Base-by-base conservation (phyloP, 2,797 vertebrate species). In the Anguilla obscura region DNA sequence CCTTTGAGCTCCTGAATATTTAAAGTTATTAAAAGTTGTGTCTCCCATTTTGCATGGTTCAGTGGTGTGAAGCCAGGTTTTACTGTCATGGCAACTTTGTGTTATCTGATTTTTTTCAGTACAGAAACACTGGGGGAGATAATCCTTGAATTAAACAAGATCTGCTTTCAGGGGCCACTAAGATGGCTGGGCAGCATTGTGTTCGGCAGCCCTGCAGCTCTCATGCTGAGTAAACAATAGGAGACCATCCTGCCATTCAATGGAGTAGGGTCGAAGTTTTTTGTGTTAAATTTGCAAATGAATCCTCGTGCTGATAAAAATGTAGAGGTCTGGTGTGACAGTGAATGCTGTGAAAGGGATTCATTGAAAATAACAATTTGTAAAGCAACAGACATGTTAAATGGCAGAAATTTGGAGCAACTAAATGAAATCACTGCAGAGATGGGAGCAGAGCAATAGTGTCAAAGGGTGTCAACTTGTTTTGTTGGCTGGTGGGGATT, bases 81-180 rank as follows among this genome's bases (percentile, higher is more conserved):
- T 96, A 97, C 97, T 98, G 98, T 98, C 98, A 99, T 99, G 98
- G 98, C 97, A 99, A 99, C 98, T 98, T 97, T 97, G 97, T 98
- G 50, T 52, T 99, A 99, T 99, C 98, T 98, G 97, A 97, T 97
- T 60, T 69, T 76, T 76, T 76, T 76, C 95, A 95, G 96, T 96
- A 96, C 95, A 95, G 95, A 97, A 97, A 97, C 97, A 97, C 96
- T 96, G 97, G 97, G 97, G 97, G 97, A 98, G 97, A 98, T 99
- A 99, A 99, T 99, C 98, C 98, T 97, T 99, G 98, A 99, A 99
- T 99, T 99, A 98, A 99, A 98, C 97, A 98, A 97, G 95, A 97
- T 97, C 96, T 96, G 96, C 96, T 97, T 97, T 97, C 84, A 83
- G 95, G 95, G 97, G 95, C 95, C 96, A 96, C 96, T 92, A 96